Evolutionary conservation across 2,113 vertebrate species (phyloP), one percentile per base, ranked within the genome.

Genomic region (Macaca fascicularis): DNA sequence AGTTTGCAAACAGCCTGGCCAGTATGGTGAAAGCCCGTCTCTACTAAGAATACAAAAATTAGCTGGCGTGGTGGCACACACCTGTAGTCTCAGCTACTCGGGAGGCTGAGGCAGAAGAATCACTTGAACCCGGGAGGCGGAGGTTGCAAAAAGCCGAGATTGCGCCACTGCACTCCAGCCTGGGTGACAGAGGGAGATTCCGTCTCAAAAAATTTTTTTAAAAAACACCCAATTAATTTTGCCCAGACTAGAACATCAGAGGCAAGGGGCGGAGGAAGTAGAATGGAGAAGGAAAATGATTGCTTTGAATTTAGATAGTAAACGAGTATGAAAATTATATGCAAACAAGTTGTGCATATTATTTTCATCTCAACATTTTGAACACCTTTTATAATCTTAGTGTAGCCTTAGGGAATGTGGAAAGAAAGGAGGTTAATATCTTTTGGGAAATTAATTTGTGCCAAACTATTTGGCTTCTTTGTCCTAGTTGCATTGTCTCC

Each of bases 391-490:
- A 74, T 93, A 93, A 84, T 93, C 14, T 88, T 96, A 96, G 35
- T 86, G 81, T 90, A 93, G 81, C 90, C 32, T 94, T 90, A 89
- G 84, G 72, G 67, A 97, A 74, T 78, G 30, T 69, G 76, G 67
- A 91, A 94, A 72, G 79, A 93, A 95, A 95, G 43, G 23, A 70
- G 52, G 69, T 88, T 95, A 69, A 74, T 90, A 91, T 93, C 52
- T 88, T 96, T 93, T 72, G 87, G 75, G 84, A 90, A 95, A 79
- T 93, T 88, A 89, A 94, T 95, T 93, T 95, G 76, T 90, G 79
- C 92, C 75, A 89, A 89, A 93, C 70, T 92, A n/a, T 50, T 96
- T 94, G 79, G 79, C 43, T 61, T 80, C 48, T 88, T 87, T 76
- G 50, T 87, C n/a, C 80, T 90, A 84, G 30, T 27, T 80, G 22